phyloP scores from a whole-genome alignment of 2,113 vertebrate species.

The Charadrius vociferus region DNA sequence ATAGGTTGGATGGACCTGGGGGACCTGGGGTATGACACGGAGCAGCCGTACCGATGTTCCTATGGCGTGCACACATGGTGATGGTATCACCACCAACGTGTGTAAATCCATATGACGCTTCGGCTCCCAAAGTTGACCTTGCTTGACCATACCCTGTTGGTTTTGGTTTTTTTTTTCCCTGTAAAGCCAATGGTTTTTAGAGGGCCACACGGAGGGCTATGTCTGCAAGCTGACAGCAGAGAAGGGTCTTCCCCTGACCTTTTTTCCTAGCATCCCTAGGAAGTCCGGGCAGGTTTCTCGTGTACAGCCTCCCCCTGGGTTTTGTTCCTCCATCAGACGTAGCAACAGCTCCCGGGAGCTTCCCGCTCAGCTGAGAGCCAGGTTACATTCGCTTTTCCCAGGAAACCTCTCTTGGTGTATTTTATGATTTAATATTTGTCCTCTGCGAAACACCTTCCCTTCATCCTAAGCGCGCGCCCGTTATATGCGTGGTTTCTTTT shows the following conservation, averaged over 20 bases:
- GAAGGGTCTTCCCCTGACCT: not conserved
- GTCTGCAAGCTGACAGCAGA: not conserved
- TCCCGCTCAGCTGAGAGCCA: not conserved
- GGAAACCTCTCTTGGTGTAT: constrained; percentile 3
- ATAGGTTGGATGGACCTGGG: not conserved
- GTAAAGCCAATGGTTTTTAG: not conserved
- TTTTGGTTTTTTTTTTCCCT: not conserved
- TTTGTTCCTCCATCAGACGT: not conserved
- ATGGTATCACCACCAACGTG: too few relatives aligned
- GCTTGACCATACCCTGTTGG: too few relatives aligned
- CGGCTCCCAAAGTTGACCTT: not conserved
- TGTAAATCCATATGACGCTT: fast-evolving
- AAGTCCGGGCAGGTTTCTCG: not conserved
- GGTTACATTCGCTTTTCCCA: not conserved
- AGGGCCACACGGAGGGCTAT: not conserved
- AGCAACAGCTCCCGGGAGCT: not conserved
- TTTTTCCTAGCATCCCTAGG: not conserved
- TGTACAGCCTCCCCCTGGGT: not conserved
- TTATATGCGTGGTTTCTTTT: constrained; percentile 12
- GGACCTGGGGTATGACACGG: fast-evolving
- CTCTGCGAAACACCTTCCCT: constrained; percentile 18
- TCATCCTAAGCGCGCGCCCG: not conserved
- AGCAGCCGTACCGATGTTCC: not conserved
- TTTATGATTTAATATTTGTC: constrained; percentile 1
- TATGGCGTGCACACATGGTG: fast-evolving